Conservation (phyloP, 2,888 invertebrate species). For the Drosophila anomalata region DNA sequence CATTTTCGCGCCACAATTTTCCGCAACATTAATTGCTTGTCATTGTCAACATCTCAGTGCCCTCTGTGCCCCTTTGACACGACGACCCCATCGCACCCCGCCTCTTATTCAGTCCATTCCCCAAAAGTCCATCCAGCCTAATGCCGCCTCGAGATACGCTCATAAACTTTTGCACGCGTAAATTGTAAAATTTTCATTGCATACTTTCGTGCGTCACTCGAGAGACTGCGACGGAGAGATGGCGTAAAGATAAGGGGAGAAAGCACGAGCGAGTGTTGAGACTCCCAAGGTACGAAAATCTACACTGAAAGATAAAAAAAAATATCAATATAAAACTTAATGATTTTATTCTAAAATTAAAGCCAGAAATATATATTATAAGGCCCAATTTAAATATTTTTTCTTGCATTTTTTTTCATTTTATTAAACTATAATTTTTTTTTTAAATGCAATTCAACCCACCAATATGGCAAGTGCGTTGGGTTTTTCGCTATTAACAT, state of each 20-base stretch:
- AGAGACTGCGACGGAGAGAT: slow-evolving; percentile 5
- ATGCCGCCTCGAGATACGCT: slow-evolving; percentile 64
- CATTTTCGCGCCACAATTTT: slow-evolving; percentile 61
- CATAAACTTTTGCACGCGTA: slow-evolving; percentile 70
- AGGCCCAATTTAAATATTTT: background rate
- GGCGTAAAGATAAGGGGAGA: background rate
- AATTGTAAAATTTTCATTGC: slow-evolving; percentile 73
- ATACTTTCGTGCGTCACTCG: slow-evolving; percentile 60
- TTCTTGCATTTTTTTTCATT: background rate
- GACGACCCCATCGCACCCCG: too few species aligned
- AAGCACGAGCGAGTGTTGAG: slow-evolving; percentile 2
- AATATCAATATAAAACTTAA: too few species aligned
- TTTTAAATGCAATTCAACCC: background rate
- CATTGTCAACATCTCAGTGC: slow-evolving; percentile 54
- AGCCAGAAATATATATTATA: background rate
- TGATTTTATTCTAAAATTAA: background rate
- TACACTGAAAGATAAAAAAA: slow-evolving; percentile 1
- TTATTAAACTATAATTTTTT: background rate
- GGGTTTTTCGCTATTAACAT: slow-evolving; percentile 61
- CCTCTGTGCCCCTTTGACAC: background rate
- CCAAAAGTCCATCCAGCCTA: slow-evolving; percentile 37
- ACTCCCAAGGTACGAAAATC: slow-evolving; percentile 47
- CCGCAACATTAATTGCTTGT: slow-evolving; percentile 70
- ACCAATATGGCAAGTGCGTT: slow-evolving; percentile 37
- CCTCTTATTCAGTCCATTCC: background rate